These are phyloP conservation scores for Cremastinae sp. DNA, from an alignment of 2,888 invertebrate genomes.

Conservation along the genomic window DNA sequence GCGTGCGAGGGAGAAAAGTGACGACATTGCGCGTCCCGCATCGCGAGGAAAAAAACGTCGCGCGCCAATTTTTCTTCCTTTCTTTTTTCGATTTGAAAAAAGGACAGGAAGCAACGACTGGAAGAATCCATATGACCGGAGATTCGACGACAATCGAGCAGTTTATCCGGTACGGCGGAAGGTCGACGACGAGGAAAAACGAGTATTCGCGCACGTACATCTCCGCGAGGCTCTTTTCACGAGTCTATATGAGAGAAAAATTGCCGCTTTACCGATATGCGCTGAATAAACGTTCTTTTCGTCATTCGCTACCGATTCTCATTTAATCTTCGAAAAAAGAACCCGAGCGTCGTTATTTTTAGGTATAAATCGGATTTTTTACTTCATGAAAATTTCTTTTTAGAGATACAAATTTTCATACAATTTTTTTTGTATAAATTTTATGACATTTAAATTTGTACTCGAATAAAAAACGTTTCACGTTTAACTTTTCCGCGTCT, in stretches of 20 bases:
- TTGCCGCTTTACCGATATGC: slow-evolving; percentile 25
- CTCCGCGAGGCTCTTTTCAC: slow-evolving; percentile 25
- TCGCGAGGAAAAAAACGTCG: slow-evolving; percentile 8
- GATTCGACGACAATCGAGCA: slow-evolving; percentile 63
- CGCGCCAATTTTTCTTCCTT: slow-evolving; percentile 15
- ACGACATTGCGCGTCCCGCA: slow-evolving; percentile 42
- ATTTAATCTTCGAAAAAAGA: too few relatives aligned
- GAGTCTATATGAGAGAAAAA: slow-evolving; percentile 41
- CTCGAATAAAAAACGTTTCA: too few relatives aligned
- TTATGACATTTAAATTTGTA: too few relatives aligned
- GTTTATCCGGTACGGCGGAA: slow-evolving; percentile 55
- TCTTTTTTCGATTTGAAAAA: slow-evolving; percentile 1
- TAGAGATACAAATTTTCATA: too few relatives aligned
- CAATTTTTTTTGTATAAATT: too few relatives aligned
- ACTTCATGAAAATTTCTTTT: too few relatives aligned
- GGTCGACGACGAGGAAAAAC: slow-evolving; percentile 40
- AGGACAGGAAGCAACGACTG: slow-evolving; percentile 1
- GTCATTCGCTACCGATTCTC: too few relatives aligned
- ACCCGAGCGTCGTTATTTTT: too few relatives aligned
- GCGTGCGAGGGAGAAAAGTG: slow-evolving; percentile 21
- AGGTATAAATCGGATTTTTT: too few relatives aligned
- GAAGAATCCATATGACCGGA: slow-evolving; percentile 47
- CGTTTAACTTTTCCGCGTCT: too few relatives aligned
- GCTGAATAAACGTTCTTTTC: too few relatives aligned
- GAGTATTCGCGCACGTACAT: slow-evolving; percentile 11